Percentiles rank a stretch among this genome's conserved stretches.
Evolutionary conservation across 2,888 invertebrate genomes (phyloP).

Genomic region (Margaritifera margaritifera): DNA sequence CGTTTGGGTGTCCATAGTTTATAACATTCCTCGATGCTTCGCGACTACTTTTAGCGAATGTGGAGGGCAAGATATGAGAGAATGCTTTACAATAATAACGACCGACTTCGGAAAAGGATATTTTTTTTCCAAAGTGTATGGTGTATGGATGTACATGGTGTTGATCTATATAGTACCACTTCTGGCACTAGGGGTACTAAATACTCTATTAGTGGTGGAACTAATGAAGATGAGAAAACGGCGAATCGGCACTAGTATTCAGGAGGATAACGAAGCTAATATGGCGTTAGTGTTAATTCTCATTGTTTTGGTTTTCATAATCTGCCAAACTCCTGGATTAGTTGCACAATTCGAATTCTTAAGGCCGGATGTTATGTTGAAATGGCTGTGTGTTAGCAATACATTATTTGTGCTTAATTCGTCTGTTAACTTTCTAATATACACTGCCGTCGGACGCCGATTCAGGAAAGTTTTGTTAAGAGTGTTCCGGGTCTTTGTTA

Average conservation of each 20-base stretch:
- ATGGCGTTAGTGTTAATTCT: conserved; percentile 65
- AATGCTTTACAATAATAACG: conserved; percentile 42
- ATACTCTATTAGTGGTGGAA: conserved; percentile 59
- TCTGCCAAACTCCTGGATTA: conserved; percentile 68
- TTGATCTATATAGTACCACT: conserved; percentile 61
- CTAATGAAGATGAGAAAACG: conserved; percentile 63
- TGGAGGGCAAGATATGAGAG: conserved; percentile 1
- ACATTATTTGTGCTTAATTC: conserved; percentile 66
- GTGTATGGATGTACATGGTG: conserved; percentile 53
- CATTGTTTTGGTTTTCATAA: conserved; percentile 68
- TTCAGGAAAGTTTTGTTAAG: conserved; percentile 62
- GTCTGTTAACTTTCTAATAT: conserved; percentile 68
- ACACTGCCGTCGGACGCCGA: conserved; percentile 65
- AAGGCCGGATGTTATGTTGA: conserved; percentile 43
- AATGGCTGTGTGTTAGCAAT: conserved; percentile 65
- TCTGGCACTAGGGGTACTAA: conserved; percentile 52
- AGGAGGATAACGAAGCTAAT: conserved; percentile 65
- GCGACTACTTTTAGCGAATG: conserved; percentile 38
- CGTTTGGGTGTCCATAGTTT: conserved; percentile 48
- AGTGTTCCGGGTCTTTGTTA: conserved; percentile 45
- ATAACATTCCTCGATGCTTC: conserved; percentile 64
- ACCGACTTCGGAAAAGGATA: conserved; percentile 51
- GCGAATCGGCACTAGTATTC: conserved; percentile 55
- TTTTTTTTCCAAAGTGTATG: conserved; percentile 52
- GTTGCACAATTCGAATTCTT: conserved; percentile 62